Percentiles rank a stretch among this genome's conserved stretches.
These are phyloP conservation scores for Drosophila carrolli DNA, from an alignment of 1,140 invertebrate species.

Conservation along the genomic window DNA sequence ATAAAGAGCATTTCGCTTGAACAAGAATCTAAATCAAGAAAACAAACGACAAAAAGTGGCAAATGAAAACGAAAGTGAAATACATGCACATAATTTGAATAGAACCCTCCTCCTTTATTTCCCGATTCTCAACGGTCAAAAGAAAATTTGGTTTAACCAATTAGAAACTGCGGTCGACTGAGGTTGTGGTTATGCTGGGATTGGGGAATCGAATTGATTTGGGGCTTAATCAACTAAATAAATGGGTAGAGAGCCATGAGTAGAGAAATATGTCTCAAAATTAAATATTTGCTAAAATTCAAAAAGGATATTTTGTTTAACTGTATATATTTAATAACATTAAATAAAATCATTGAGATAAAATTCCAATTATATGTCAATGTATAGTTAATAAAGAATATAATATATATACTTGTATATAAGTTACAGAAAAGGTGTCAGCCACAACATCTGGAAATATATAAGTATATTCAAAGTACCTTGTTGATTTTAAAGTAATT, in stretches of 20 bases:
- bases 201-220: slow-evolving; percentile 14
- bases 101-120: neutral
- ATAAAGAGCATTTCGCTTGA: slow-evolving; percentile 49
- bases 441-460: too few relatives aligned
- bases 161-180: slow-evolving; percentile 38
- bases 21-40: slow-evolving; percentile 39
- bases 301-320: neutral
- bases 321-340: too few relatives aligned
- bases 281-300: neutral
- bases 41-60: slow-evolving; percentile 48
- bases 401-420: too few relatives aligned
- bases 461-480: too few relatives aligned
- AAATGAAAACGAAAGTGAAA: slow-evolving; percentile 63
- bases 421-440: too few relatives aligned
- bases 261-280: neutral
- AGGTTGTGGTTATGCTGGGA: neutral
- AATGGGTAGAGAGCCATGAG: neutral
- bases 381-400: too few relatives aligned
- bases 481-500: too few relatives aligned
- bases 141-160: slow-evolving; percentile 30
- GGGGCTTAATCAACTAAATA: slow-evolving; percentile 1
- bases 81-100: slow-evolving; percentile 70
- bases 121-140: neutral
- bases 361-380: too few relatives aligned
- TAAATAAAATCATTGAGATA: too few relatives aligned